Evolutionary conservation across 2,797 vertebrate genomes (phyloP).

Genomic region (Lepilemur ruficaudatus): DNA sequence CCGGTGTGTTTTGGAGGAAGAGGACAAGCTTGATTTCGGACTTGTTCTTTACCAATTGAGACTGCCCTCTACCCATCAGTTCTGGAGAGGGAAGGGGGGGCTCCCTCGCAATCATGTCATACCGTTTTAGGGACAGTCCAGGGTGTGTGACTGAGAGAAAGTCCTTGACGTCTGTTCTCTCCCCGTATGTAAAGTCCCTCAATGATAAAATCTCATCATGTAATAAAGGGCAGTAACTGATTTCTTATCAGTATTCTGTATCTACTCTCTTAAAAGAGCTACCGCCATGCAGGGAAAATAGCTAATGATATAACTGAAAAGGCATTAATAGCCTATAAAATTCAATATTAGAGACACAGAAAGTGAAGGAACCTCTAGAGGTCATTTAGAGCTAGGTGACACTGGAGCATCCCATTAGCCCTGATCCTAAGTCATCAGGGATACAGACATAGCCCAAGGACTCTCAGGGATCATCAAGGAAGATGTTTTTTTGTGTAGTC

Average conservation of each 20-base stretch:
- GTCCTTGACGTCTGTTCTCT: constrained; percentile 7
- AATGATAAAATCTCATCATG: constrained; percentile 36
- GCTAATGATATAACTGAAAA: constrained; percentile 50
- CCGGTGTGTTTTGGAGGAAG: not conserved
- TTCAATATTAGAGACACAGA: constrained; percentile 39
- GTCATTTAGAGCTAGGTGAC: constrained; percentile 5
- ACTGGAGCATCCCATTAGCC: not conserved
- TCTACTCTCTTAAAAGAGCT: constrained; percentile 50
- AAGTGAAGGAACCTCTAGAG: constrained; percentile 40
- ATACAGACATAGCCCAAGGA: not conserved
- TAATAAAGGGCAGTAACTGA: constrained; percentile 24
- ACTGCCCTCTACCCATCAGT: not conserved
- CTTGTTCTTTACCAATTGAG: not conserved
- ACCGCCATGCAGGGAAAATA: not conserved
- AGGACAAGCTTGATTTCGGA: not conserved
- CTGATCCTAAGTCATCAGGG: not conserved
- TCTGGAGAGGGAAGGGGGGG: not conserved
- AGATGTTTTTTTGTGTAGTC: not conserved
- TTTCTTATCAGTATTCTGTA: constrained; percentile 59
- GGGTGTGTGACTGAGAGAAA: not conserved
- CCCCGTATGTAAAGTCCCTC: not conserved
- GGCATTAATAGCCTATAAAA: constrained; percentile 52
- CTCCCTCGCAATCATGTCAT: not conserved
- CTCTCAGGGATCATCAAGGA: not conserved
- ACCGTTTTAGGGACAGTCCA: not conserved